Base-by-base conservation (phyloP, 2,888 invertebrate genomes). In the Seira musarum region DNA sequence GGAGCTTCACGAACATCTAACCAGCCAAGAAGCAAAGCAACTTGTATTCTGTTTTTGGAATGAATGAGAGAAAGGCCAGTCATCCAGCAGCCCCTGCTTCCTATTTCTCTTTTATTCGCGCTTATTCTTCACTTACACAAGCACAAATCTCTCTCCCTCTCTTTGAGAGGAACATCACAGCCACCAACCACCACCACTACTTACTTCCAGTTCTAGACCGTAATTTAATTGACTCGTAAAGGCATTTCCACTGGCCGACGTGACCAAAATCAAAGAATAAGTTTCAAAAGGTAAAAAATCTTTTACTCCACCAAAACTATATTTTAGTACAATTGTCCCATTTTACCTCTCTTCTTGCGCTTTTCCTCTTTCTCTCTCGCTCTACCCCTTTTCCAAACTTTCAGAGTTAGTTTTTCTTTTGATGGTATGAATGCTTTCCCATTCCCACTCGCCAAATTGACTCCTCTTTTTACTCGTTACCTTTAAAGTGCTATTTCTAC, bases 191-290 rank as follows among this genome's bases (percentile, higher is more conserved):
- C 17, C 53, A 15, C 35, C 15, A 30, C 21, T 60, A 30, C 30
- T 15, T 17, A 22, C 67, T 64, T 49, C 63, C 61, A 61, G 22
- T 40, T 71, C 49, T 35, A 49, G 64, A 76, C 53, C 53, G 65
- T 79, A 79, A 79, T 79, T 79, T 79, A 79, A 79, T 79, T 79
- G 79, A 79, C 79, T 79, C 73, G 79, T 79, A 79, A 66, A 72
- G 72, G 72, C 72, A 72, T 72, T 72, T 72, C 72, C 72, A 78
- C 67, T 67, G 63, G 79, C 60, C 49, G 68, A 79, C 79, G 79
- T 79, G 79, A 79, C 79, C 53, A 63, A 73, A 78, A 78, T 78
- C 78, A 72, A 72, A 71, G 67, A 78, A 67, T 72, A 65, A 53
- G 30, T 66, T 77, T 72, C 57, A 71, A 71, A 71, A 69, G 30